A percentile compares a stretch with the other conserved stretches of the same genome.
phyloP scores from a whole-genome alignment of 92 coral and sea anemone genomes.

The Epizoanthus illoricatus region DNA sequence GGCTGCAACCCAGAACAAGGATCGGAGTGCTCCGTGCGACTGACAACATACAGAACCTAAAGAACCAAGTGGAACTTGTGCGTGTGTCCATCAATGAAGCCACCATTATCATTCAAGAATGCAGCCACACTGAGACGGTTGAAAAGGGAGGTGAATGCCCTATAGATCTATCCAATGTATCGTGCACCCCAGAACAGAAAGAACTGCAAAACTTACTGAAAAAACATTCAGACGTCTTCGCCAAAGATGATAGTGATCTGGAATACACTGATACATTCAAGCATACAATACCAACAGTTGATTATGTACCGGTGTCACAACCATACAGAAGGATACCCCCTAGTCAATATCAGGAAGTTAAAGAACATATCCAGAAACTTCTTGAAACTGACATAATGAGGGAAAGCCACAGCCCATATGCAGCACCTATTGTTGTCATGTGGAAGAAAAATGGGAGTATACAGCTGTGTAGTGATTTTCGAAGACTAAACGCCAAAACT shows the following conservation, averaged over 20 bases:
- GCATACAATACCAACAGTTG: conserved; percentile 46
- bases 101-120: conserved; percentile 40
- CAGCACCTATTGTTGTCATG: conserved; percentile 44
- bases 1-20: conserved; percentile 38
- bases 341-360: conserved; percentile 49
- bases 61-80: conserved; percentile 21
- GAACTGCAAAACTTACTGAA: conserved; percentile 29
- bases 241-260: conserved; percentile 39
- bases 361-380: conserved; percentile 50
- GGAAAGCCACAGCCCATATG: conserved; percentile 57
- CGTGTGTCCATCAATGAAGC: conserved; percentile 47
- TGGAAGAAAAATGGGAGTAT: conserved; percentile 48
- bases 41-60: conserved; percentile 41
- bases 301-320: conserved; percentile 45
- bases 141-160: conserved; percentile 37
- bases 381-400: conserved; percentile 29
- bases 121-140: conserved; percentile 1
- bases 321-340: conserved; percentile 52
- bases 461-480: conserved; percentile 41
- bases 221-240: conserved; percentile 49
- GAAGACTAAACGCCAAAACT: conserved; percentile 49
- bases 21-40: conserved; percentile 35
- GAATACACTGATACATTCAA: conserved; percentile 52
- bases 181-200: conserved; percentile 48
- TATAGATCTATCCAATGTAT: conserved; percentile 39